Percentiles rank a stretch among this genome's conserved stretches.
Conservation (phyloP, 2,888 invertebrate genomes). For the Drosophila mettleri region DNA sequence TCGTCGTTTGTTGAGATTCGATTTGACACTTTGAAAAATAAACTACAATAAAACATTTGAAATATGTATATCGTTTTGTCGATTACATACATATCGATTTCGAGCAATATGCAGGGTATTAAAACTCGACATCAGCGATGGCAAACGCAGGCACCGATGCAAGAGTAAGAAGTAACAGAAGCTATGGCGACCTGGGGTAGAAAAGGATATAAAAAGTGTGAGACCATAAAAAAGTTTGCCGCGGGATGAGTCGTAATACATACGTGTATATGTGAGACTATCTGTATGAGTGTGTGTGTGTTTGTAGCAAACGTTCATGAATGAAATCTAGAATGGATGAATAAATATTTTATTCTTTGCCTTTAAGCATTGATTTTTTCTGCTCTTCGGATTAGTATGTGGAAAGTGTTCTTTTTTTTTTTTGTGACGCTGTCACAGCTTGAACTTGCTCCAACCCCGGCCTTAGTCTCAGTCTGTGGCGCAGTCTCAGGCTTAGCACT, state of each 20-base stretch:
- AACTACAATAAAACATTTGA: background rate
- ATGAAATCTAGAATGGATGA: slow-evolving; percentile 78
- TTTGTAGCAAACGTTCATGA: slow-evolving; percentile 69
- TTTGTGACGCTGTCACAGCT: slow-evolving; percentile 31
- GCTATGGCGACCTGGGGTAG: slow-evolving; percentile 8
- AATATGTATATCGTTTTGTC: too few relatives aligned
- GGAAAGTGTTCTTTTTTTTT: slow-evolving; percentile 28
- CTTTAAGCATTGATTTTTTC: slow-evolving; percentile 61
- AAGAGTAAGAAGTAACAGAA: slow-evolving; percentile 18
- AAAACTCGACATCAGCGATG: slow-evolving; percentile 39
- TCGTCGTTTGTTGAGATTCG: background rate
- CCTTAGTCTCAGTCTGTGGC: slow-evolving; percentile 13
- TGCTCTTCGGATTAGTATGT: slow-evolving; percentile 17
- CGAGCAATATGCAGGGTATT: background rate
- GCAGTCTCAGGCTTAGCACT: slow-evolving; percentile 24
- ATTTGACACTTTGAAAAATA: too few relatives aligned
- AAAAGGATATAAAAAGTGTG: slow-evolving; percentile 33
- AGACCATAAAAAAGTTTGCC: slow-evolving; percentile 39
- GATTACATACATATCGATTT: background rate
- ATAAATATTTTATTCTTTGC: slow-evolving; percentile 77
- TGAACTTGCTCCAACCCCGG: slow-evolving; percentile 23
- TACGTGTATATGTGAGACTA: background rate
- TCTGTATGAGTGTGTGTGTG: slow-evolving; percentile 3
- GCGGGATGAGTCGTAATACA: slow-evolving; percentile 41
- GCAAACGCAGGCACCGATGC: slow-evolving; percentile 18